These are phyloP conservation scores for Platysternon megacephalum DNA, from an alignment of 2,113 vertebrate genomes.

Conservation along the genomic window DNA sequence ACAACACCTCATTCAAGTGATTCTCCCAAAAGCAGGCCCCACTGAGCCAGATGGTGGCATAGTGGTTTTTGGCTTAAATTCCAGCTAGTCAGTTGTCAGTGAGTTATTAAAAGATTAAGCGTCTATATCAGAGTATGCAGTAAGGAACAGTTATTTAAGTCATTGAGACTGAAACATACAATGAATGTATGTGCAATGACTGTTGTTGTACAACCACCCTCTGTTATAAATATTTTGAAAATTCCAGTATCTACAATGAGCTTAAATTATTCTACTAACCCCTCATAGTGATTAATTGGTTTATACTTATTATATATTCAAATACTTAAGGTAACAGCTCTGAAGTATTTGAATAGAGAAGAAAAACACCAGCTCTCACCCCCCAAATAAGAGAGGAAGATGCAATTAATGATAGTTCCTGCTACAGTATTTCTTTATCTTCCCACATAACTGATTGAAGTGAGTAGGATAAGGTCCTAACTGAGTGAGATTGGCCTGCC, in stretches of 20 bases:
- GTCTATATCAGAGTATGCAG: background rate
- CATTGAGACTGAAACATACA: background rate
- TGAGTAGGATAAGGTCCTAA: background rate
- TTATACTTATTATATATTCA: background rate
- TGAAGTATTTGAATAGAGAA: background rate
- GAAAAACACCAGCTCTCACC: background rate
- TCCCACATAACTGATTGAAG: background rate
- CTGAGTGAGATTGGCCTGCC: background rate
- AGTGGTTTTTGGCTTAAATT: background rate
- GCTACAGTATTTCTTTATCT: background rate
- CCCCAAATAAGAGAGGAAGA: background rate
- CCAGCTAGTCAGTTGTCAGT: background rate
- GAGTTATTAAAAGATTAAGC: background rate
- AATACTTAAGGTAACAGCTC: background rate
- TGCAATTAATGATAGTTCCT: background rate
- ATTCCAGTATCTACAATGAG: background rate
- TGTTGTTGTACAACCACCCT: background rate
- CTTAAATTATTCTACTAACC: background rate
- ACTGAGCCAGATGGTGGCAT: background rate
- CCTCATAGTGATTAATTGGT: accelerated
- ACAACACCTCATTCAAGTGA: background rate
- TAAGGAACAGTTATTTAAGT: background rate
- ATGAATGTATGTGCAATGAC: background rate
- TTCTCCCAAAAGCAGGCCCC: background rate
- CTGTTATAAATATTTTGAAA: background rate